Evolutionary conservation across 2,113 vertebrate genomes (phyloP).

Genomic region (Ranitomeya variabilis): DNA sequence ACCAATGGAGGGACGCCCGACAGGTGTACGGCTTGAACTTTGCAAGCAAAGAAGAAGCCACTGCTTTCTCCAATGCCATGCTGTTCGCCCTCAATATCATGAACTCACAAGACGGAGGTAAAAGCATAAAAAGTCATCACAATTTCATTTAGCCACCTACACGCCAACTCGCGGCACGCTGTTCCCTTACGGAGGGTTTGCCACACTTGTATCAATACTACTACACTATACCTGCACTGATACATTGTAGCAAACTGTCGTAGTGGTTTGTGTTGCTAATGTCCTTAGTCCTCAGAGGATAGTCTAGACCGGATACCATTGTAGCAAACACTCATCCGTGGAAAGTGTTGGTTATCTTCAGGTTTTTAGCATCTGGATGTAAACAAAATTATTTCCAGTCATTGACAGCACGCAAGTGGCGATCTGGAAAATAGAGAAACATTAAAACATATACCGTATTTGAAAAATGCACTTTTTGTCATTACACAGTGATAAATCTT

Average conservation of each 20-base stretch:
- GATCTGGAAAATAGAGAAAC: too few species aligned
- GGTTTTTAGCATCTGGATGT: too few species aligned
- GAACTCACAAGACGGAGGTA: conserved; percentile 96
- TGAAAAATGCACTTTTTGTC: too few species aligned
- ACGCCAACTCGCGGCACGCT: too few species aligned
- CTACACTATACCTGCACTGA: too few species aligned
- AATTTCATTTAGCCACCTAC: background rate
- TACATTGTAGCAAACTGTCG: too few species aligned
- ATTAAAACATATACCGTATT: too few species aligned
- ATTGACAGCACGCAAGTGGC: background rate
- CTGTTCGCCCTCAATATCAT: conserved; percentile 96
- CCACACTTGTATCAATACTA: too few species aligned
- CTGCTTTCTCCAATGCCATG: conserved; percentile 97
- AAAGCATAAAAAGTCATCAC: conserved; percentile 3
- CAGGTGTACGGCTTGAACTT: conserved; percentile 98
- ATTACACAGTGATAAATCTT: too few species aligned
- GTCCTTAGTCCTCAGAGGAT: too few species aligned
- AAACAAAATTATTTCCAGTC: background rate
- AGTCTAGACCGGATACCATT: background rate
- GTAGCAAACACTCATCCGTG: background rate
- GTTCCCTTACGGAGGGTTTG: too few species aligned
- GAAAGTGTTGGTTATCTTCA: background rate
- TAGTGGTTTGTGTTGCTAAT: too few species aligned
- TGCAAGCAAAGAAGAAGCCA: conserved; percentile 97
- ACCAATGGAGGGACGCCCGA: conserved; percentile 97